Evolutionary conservation across 2,797 vertebrate genomes (phyloP).

Genomic region (Gadopsis bispinosus): DNA sequence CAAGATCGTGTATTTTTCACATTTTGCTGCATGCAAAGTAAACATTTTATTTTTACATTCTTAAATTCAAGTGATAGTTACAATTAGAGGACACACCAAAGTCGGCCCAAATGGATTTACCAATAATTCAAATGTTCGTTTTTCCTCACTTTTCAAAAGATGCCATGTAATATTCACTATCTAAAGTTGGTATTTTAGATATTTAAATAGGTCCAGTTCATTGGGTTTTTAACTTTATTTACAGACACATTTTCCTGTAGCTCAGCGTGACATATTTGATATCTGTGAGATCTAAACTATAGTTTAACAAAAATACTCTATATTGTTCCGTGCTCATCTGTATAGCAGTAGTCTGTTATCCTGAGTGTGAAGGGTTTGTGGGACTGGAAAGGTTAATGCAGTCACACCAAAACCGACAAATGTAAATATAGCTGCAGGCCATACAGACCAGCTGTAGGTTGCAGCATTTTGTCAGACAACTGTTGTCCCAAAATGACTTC

Average conservation of each 20-base stretch:
- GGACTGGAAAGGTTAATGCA: conserved; percentile 14
- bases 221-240: background rate
- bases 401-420: conserved; percentile 5
- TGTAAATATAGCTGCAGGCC: conserved; percentile 11
- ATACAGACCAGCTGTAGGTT: conserved; percentile 24
- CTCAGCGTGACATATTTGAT: background rate
- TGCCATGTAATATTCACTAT: background rate
- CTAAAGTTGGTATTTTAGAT: background rate
- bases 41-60: background rate
- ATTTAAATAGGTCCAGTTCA: background rate
- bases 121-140: background rate
- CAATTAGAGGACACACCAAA: background rate
- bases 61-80: background rate
- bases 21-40: background rate
- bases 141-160: background rate
- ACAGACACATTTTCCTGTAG: background rate
- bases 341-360: background rate
- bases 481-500: conserved; percentile 42
- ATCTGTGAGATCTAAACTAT: background rate
- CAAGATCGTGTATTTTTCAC: background rate
- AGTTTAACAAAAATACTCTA: background rate
- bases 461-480: conserved; percentile 46
- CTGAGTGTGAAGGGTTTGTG: background rate
- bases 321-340: background rate
- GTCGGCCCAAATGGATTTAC: background rate